Base-by-base conservation (phyloP, 37 sponge, comb jelly and placozoan species). In the Aplysina aerophoba region DNA sequence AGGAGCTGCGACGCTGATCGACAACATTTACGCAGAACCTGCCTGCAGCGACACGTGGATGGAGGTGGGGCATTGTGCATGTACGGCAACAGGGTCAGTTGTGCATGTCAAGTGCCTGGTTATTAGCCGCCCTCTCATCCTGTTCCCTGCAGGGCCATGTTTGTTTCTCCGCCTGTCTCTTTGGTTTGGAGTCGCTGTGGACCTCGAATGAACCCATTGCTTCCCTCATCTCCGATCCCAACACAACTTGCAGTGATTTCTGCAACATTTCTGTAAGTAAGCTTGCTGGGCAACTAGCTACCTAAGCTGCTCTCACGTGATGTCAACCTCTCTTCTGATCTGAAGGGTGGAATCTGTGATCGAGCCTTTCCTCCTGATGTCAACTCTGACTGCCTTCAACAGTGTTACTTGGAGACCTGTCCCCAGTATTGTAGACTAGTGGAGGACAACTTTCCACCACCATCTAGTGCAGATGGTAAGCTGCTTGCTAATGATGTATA, bases 111-210 rank as follows among this genome's bases (percentile, higher is more conserved):
- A 44, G 6, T 11, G 50, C 8, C 3, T 3, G 50, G 50, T 11
- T 44, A 8, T 44, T 3, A 44, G 50, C 8, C 3, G 50, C 50
- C 50, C 50, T 44, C 50, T 44, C 50, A 8, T 44, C n/a, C n/a
- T 44, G 3, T 3, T 44, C 50, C 6, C 50, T 71, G n/a, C 36
- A 75, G 78, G 78, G 54, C 41, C 41, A 41, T 38, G 78, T 75
- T 37, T 75, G 78, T 54, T 75, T 41, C 12, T 40, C 78, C 4
- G 53, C 78, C 22, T 75, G 78, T 11, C 78, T 75, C 5, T 75
- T 75, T 22, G 1, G 16, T n/a, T n/a, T n/a, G n/a, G n/a, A n/a
- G n/a, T n/a, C n/a, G 28, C 28, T 11, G 12, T 13, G 64, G 27
- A 28, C 28, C 2, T 11, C n/a, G 54, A n/a, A n/a, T 53, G 78